These are phyloP conservation scores for Eilema griseolum DNA, from an alignment of 2,888 invertebrate species.

Conservation along the genomic window DNA sequence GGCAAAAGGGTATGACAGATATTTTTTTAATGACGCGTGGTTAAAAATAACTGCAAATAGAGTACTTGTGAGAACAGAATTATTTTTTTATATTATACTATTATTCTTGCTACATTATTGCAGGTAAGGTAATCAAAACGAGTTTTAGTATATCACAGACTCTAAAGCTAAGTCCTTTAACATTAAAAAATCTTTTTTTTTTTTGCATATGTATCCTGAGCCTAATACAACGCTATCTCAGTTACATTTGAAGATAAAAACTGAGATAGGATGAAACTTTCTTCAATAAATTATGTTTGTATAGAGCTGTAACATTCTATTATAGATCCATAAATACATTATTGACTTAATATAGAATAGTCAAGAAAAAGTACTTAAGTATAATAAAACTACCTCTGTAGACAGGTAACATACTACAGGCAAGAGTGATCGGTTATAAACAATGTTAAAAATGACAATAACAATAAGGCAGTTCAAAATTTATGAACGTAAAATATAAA, in stretches of 20 bases:
- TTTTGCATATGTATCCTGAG: background rate
- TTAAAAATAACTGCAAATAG: background rate
- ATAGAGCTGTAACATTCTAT: constrained; percentile 10
- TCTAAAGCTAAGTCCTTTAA: constrained; percentile 16
- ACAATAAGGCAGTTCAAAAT: constrained; percentile 66
- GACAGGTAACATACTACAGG: constrained; percentile 72
- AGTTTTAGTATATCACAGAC: constrained; percentile 16
- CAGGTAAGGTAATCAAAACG: background rate
- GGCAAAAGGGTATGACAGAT: too few relatives aligned
- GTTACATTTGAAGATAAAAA: background rate
- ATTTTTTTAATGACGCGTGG: background rate
- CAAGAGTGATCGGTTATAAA: constrained; percentile 69
- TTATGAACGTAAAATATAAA: constrained; percentile 52
- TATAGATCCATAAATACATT: constrained; percentile 57
- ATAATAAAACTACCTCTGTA: constrained; percentile 58
- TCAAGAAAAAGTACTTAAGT: constrained; percentile 60
- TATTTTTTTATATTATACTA: too few relatives aligned
- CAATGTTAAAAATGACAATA: constrained; percentile 50
- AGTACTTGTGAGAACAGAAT: too few relatives aligned
- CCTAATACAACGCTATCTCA: background rate
- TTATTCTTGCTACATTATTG: background rate
- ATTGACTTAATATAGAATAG: constrained; percentile 45
- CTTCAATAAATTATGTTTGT: constrained; percentile 25
- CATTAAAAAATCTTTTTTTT: too few relatives aligned
- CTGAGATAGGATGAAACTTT: constrained; percentile 23